phyloP scores from a whole-genome alignment of 2,113 vertebrate species.

The Glaucidium brasilianum region DNA sequence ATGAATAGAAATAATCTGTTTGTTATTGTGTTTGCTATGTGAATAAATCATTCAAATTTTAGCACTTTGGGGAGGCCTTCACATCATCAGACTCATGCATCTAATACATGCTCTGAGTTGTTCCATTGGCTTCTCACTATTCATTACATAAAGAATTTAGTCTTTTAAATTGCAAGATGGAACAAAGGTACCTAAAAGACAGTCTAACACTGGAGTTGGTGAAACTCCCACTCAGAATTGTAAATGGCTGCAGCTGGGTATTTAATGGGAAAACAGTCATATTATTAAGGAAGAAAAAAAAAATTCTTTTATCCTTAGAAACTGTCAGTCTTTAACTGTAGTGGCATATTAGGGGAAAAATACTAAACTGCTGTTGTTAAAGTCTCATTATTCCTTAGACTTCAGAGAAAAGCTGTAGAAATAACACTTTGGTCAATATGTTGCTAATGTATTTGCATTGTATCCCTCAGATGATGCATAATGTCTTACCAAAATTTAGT shows the following conservation, averaged over 20 bases:
- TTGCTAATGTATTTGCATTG: constrained; percentile 2
- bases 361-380: not conserved
- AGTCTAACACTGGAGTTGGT: not conserved
- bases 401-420: constrained; percentile 15
- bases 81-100: not conserved
- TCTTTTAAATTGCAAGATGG: not conserved
- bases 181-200: not conserved
- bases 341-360: not conserved
- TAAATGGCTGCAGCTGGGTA: not conserved
- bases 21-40: not conserved
- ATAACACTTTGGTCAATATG: constrained; percentile 8
- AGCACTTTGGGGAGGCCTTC: not conserved
- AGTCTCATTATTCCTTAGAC: constrained; percentile 9
- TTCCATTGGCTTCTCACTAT: not conserved
- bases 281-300: not conserved
- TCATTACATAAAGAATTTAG: not conserved
- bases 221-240: not conserved
- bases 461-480: not conserved
- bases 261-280: not conserved
- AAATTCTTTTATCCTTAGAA: not conserved
- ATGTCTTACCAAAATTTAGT: not conserved
- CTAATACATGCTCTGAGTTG: not conserved
- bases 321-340: constrained; percentile 10
- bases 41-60: not conserved
- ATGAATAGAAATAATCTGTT: not conserved